These are phyloP conservation scores for Polyommatus iphigenia DNA, from an alignment of 2,888 invertebrate species.

Conservation along the genomic window DNA sequence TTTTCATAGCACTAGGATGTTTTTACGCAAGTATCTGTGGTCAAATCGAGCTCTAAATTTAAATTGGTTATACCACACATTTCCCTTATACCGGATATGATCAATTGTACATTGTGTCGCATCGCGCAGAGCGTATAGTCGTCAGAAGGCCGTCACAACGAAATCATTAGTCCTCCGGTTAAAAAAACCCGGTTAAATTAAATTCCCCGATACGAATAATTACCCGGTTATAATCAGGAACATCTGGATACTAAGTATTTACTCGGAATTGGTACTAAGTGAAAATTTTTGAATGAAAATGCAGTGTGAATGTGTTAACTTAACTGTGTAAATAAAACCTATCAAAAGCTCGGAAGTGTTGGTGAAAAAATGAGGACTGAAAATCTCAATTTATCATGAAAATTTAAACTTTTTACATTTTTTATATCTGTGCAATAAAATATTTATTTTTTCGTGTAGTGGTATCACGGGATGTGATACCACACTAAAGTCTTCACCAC, in stretches of 20 bases:
- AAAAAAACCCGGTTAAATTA: constrained; percentile 19
- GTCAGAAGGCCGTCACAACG: constrained; percentile 55
- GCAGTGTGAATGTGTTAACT: neutral
- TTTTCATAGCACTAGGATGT: constrained; percentile 32
- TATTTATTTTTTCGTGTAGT: constrained; percentile 43
- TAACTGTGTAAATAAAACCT: neutral
- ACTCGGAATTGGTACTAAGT: neutral
- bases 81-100: constrained; percentile 77
- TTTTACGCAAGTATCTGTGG: constrained; percentile 50
- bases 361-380: neutral
- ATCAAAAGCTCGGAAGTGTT: neutral
- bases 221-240: neutral
- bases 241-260: neutral
- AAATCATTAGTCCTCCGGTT: constrained; percentile 42
- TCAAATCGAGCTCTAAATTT: constrained; percentile 71
- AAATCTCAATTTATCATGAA: neutral
- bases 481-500: constrained; percentile 62
- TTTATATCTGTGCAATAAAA: neutral
- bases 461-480: constrained; percentile 78
- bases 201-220: neutral
- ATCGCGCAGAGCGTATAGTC: constrained; percentile 60
- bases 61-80: constrained; percentile 79
- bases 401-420: neutral
- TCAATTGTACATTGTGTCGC: constrained; percentile 68
- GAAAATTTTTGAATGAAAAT: neutral